Percentiles rank a stretch among this genome's conserved stretches.
Evolutionary conservation across 2,797 vertebrate genomes (phyloP).

Genomic region (Rhinatrema bivittatum): DNA sequence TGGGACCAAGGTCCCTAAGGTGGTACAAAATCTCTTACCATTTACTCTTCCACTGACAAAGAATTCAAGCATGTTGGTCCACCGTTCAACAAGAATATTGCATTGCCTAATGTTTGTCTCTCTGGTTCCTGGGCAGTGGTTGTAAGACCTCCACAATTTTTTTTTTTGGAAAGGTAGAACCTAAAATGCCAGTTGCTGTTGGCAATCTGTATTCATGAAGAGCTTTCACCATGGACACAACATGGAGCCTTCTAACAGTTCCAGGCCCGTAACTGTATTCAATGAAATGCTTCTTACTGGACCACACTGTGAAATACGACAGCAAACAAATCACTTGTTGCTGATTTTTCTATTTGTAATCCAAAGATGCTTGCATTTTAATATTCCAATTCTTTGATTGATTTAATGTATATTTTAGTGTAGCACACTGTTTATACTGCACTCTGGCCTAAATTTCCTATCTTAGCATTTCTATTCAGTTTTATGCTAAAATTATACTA

Average conservation of each 20-base stretch:
- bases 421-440: conserved; percentile 3
- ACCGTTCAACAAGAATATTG: conserved; percentile 9
- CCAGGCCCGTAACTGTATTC: too few species aligned
- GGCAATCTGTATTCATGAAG: too few species aligned
- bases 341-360: conserved; percentile 16
- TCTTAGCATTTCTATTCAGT: conserved; percentile 16
- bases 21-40: conserved; percentile 11
- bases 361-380: conserved; percentile 16
- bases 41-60: conserved; percentile 13
- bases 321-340: conserved; percentile 3
- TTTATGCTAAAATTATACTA: conserved; percentile 9
- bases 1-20: conserved; percentile 15
- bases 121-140: conserved; percentile 2
- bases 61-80: conserved; percentile 11
- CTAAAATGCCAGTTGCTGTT: conserved; percentile 1
- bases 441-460: conserved; percentile 7
- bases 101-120: conserved; percentile 14
- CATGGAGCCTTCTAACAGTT: too few species aligned
- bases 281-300: too few species aligned
- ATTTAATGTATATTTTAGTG: conserved; percentile 16
- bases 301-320: conserved; percentile 39
- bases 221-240: too few species aligned
- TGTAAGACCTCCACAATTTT: conserved; percentile 9
- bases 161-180: conserved; percentile 16
- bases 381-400: conserved; percentile 14